Evolutionary conservation across 2,797 vertebrate species (phyloP).

Genomic region (Tympanoctomys barrerae): DNA sequence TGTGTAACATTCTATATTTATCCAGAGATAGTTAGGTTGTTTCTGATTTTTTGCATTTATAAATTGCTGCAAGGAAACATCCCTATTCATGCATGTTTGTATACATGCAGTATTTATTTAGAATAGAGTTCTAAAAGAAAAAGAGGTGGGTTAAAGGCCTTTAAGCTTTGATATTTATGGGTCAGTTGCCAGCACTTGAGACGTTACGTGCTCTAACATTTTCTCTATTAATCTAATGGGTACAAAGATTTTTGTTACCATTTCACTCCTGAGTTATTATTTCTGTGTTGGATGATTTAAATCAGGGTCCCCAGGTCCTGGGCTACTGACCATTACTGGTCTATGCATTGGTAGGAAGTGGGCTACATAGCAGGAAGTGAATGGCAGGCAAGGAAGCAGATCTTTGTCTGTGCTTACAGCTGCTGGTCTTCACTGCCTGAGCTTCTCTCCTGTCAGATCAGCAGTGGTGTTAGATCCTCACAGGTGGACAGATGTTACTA

Average conservation of each 20-base stretch:
- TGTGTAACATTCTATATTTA: not conserved
- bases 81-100: not conserved
- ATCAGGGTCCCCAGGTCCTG: not conserved
- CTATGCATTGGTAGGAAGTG: not conserved
- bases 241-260: constrained; percentile 15
- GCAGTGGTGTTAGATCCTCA: not conserved
- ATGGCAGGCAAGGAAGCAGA: not conserved
- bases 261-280: not conserved
- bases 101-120: constrained; percentile 5
- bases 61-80: constrained; percentile 28
- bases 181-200: not conserved
- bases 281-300: constrained; percentile 1
- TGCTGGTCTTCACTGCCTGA: not conserved
- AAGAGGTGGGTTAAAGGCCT: not conserved
- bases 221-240: not conserved
- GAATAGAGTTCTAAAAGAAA: constrained; percentile 14
- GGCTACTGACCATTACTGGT: not conserved
- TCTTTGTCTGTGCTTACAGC: not conserved
- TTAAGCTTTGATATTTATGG: constrained; percentile 11
- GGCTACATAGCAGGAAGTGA: not conserved
- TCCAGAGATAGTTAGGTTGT: not conserved
- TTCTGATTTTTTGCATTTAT: constrained; percentile 27
- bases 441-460: not conserved
- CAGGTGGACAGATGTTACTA: not conserved
- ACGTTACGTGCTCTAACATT: not conserved